A percentile compares a stretch with the other conserved stretches of the same genome.
Evolutionary conservation across 2,113 vertebrate species (phyloP).

Genomic region (Elephantulus edwardii): DNA sequence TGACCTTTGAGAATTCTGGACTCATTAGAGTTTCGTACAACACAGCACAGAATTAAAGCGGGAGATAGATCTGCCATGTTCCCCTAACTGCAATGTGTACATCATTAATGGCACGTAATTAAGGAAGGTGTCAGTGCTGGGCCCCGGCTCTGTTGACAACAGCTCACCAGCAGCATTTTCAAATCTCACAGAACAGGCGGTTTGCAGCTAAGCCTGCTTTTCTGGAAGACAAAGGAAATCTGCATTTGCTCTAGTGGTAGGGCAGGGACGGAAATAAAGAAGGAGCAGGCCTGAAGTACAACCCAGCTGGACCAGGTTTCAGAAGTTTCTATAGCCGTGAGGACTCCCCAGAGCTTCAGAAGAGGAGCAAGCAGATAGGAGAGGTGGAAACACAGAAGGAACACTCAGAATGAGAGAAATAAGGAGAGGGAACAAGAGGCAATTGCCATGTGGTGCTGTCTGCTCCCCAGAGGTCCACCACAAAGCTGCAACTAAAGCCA

Average conservation of each 20-base stretch:
- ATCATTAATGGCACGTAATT: conserved; percentile 80
- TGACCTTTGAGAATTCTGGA: conserved; percentile 86
- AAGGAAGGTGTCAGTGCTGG: conserved; percentile 74
- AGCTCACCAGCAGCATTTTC: conserved; percentile 71
- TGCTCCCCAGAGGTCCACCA: neutral
- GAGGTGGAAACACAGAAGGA: neutral
- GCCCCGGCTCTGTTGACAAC: conserved; percentile 71
- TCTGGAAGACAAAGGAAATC: conserved; percentile 40
- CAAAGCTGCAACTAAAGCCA: neutral
- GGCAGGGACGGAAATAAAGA: neutral
- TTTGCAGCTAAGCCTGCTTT: conserved; percentile 46
- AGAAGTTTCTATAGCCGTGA: conserved; percentile 18
- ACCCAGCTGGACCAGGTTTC: neutral
- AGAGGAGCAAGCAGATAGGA: neutral
- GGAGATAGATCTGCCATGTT: conserved; percentile 67
- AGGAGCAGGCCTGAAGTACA: neutral
- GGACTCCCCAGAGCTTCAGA: neutral
- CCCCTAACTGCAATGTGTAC: conserved; percentile 73
- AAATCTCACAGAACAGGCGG: conserved; percentile 47
- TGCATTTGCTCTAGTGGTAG: conserved; percentile 34
- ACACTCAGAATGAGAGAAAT: neutral
- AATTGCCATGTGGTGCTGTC: neutral
- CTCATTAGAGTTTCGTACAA: conserved; percentile 84
- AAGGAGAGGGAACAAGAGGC: neutral
- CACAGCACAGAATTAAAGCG: conserved; percentile 81